phyloP scores from a whole-genome alignment of 2,113 vertebrate genomes.

The Atlantisia rogersi region DNA sequence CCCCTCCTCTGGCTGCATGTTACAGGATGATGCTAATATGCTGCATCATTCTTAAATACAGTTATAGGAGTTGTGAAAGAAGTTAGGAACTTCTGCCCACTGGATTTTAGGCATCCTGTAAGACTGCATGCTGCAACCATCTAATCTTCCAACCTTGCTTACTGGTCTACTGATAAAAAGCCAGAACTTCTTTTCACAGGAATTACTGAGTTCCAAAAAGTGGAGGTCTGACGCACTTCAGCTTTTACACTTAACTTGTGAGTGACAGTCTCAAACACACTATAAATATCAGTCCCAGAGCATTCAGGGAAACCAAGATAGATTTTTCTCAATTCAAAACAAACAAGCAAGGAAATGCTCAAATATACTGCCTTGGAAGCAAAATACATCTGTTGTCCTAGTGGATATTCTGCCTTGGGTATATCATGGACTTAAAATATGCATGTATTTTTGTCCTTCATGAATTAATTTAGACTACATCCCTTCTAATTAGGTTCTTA shows the following conservation, averaged over 20 bases:
- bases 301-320: background rate
- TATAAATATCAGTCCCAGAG: background rate
- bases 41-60: background rate
- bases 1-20: background rate
- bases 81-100: background rate
- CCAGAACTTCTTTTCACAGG: background rate
- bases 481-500: background rate
- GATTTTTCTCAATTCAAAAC: background rate
- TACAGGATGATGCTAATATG: background rate
- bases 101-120: background rate
- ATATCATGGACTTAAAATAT: background rate
- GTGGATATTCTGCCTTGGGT: background rate
- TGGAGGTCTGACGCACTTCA: background rate
- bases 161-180: background rate
- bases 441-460: background rate
- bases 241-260: background rate
- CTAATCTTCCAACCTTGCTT: background rate
- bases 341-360: background rate
- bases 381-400: background rate
- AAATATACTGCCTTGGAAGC: background rate
- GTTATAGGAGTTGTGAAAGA: background rate
- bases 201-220: background rate
- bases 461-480: background rate
- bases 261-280: background rate
- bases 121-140: background rate